Conservation (phyloP, 1,140 invertebrate species). For the Drosophila saltans region DNA sequence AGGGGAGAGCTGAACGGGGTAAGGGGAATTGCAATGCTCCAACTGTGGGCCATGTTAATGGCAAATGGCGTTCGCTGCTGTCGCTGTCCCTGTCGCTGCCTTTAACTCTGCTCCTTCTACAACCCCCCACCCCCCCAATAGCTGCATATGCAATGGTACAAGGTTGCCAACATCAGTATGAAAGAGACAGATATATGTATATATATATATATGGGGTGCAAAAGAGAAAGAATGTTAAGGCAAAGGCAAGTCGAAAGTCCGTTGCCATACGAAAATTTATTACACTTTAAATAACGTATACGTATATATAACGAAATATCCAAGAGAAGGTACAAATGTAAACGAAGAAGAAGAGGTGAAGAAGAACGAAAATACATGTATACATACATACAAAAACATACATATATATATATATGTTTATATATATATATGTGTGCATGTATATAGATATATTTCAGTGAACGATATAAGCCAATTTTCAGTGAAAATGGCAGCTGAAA, state of each 20-base stretch:
- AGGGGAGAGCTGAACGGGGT: neutral
- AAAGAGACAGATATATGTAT: constrained; percentile 5
- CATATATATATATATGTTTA: constrained; percentile 15
- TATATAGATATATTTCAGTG: constrained; percentile 12
- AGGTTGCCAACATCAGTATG: constrained; percentile 47
- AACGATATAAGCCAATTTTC: constrained; percentile 56
- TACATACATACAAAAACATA: neutral
- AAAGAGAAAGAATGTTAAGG: neutral
- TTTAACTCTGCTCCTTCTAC: too few relatives aligned
- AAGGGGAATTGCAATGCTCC: constrained; percentile 50
- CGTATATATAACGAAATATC: constrained; percentile 23
- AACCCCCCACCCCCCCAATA: neutral
- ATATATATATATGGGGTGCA: neutral
- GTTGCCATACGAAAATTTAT: constrained; percentile 62
- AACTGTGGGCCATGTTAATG: constrained; percentile 71
- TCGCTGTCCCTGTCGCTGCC: neutral
- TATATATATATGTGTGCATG: constrained; percentile 18
- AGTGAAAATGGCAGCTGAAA: constrained; percentile 47
- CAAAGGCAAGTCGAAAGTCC: constrained; percentile 6
- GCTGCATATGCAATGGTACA: constrained; percentile 40
- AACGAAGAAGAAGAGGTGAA: neutral
- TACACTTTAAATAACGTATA: constrained; percentile 67
- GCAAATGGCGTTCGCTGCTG: constrained; percentile 49
- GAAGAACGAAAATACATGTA: neutral
- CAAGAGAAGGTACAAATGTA: constrained; percentile 3